Base-by-base conservation (phyloP, 2,113 vertebrate species). In the Hippocampus guttulatus region DNA sequence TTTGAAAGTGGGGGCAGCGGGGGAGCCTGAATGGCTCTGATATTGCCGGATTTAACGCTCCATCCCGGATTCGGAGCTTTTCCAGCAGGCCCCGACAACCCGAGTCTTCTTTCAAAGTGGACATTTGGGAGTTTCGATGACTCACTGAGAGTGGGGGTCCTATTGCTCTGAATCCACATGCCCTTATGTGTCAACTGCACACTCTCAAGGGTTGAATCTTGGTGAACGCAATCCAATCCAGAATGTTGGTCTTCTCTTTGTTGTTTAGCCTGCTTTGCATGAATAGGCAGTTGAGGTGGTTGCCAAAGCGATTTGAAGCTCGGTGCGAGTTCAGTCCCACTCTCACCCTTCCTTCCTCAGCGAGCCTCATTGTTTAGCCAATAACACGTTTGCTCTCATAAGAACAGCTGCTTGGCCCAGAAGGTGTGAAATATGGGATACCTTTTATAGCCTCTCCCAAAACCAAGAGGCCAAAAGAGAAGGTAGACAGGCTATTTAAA, bases 381-480 rank as follows among this genome's bases (percentile, higher is more conserved):
- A 88, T 85, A 91, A 91, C 88, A 85, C 82, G 80, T 81, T 81
- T 84, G 88, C 85, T 89, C 86, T 88, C 90, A 91, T 91, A 89
- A 86, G 85, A 89, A 91, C 92, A 93, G 90, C 91, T 93, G 92
- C 90, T 84, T 88, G 75, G 77, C 81, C 88, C 85, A 83, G 87
- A 88, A 89, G 89, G 87, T 92, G 90, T 88, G 88, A 92, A 91
- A 90, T 87, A 88, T 91, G 85, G 85, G 84, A 87, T 90, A 90
- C 87, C 89, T 90, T 90, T 92, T 88, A 89, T 88, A 91, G 89
- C 87, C n/a, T n/a, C 71, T 75, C 58, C 81, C 69, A 73, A 67
- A 83, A 75, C 79, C 77, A 81, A 82, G 63, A 81, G 67, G 81
- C 76, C 73, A 77, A 84, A 85, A 80, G 75, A 75, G 76, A 81